These are phyloP conservation scores for Candidula unifasciata DNA, from an alignment of 2,888 invertebrate species.

Conservation along the genomic window DNA sequence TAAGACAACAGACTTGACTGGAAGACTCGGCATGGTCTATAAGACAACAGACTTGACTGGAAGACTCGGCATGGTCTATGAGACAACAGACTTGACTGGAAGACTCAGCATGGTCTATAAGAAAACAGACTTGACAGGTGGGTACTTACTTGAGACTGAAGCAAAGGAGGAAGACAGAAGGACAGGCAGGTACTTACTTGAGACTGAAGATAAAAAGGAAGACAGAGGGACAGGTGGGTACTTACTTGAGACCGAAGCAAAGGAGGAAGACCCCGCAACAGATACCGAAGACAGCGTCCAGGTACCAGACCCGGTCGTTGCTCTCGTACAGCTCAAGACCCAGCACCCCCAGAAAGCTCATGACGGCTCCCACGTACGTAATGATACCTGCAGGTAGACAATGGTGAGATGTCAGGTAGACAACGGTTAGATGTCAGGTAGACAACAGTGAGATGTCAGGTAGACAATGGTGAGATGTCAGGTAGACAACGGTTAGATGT, in stretches of 20 bases:
- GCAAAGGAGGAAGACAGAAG: not conserved
- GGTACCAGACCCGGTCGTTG: slow-evolving; percentile 43
- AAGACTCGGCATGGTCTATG: too few species aligned
- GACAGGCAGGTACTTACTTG: slow-evolving; percentile 28
- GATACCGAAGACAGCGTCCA: slow-evolving; percentile 39
- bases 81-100: too few species aligned
- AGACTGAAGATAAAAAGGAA: slow-evolving; percentile 22
- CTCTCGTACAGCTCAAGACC: slow-evolving; percentile 39
- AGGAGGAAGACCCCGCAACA: slow-evolving; percentile 42
- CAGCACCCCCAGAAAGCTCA: slow-evolving; percentile 47
- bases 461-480: too few species aligned
- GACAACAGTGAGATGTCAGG: too few species aligned
- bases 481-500: too few species aligned
- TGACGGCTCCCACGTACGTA: slow-evolving; percentile 42
- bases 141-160: not conserved
- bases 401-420: not conserved
- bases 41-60: too few species aligned
- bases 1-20: too few species aligned
- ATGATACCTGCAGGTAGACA: slow-evolving; percentile 39
- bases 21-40: too few species aligned
- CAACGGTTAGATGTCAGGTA: too few species aligned
- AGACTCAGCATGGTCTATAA: too few species aligned
- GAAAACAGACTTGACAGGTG: too few species aligned
- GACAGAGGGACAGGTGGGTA: not conserved
- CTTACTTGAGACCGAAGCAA: slow-evolving; percentile 44